Evolutionary conservation across 2,888 invertebrate genomes (phyloP).

Genomic region (Drosophila eohydei): DNA sequence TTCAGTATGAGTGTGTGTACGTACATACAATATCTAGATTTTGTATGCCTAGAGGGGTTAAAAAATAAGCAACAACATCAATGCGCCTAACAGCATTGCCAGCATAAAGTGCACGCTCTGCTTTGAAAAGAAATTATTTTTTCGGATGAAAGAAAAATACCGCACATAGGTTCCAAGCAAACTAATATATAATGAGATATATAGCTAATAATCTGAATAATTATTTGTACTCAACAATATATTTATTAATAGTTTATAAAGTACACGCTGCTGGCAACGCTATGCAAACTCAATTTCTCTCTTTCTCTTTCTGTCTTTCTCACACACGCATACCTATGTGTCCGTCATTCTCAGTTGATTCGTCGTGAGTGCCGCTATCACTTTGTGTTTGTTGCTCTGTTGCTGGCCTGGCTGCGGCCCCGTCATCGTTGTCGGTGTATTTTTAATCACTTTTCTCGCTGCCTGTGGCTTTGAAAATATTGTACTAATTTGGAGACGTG

Average conservation of each 20-base stretch:
- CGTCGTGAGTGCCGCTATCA: constrained; percentile 56
- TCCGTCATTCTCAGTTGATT: constrained; percentile 60
- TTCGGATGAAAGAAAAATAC: not conserved
- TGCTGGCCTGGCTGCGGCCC: constrained; percentile 72
- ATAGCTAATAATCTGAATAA: not conserved
- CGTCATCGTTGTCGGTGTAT: constrained; percentile 74
- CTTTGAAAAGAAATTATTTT: constrained; percentile 7
- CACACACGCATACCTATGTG: constrained; percentile 37
- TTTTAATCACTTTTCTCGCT: constrained; percentile 74
- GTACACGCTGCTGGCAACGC: constrained; percentile 59
- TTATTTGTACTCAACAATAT: not conserved
- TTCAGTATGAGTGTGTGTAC: constrained; percentile 27
- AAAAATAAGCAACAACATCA: constrained; percentile 66
- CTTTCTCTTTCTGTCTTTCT: constrained; percentile 29
- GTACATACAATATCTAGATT: no score
- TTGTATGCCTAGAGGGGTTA: constrained; percentile 50
- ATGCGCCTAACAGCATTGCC: constrained; percentile 60
- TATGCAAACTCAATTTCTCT: constrained; percentile 36
- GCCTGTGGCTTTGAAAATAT: constrained; percentile 49
- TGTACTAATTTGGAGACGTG: constrained; percentile 51
- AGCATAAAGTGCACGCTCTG: constrained; percentile 60
- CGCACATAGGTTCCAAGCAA: not conserved
- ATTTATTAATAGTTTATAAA: constrained; percentile 32
- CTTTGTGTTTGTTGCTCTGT: constrained; percentile 61
- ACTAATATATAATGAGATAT: not conserved